A percentile compares a stretch with the other conserved stretches of the same genome.
phyloP scores from a whole-genome alignment of 2,888 invertebrate species.

The Himalopsyche tibetana region DNA sequence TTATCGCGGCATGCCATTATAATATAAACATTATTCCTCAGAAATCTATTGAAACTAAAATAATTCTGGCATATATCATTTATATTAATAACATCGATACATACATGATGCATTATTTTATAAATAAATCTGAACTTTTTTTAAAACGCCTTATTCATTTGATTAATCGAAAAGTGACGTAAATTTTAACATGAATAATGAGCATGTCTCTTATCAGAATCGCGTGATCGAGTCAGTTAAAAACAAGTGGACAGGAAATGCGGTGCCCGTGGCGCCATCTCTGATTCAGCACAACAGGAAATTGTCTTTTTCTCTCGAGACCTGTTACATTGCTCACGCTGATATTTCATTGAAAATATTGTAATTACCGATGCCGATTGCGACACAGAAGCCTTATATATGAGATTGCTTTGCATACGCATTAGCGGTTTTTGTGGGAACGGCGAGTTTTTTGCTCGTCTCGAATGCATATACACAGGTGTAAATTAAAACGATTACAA shows the following conservation, averaged over 20 bases:
- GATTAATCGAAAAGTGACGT: no score
- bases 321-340: slow-evolving; percentile 31
- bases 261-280: slow-evolving; percentile 55
- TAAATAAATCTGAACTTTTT: no score
- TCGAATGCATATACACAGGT: neutral
- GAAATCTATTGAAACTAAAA: no score
- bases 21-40: no score
- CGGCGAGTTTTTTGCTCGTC: slow-evolving; percentile 1
- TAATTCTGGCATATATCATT: no score
- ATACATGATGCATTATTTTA: no score
- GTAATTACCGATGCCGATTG: slow-evolving; percentile 37
- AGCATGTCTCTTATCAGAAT: slow-evolving; percentile 47
- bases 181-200: neutral
- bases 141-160: no score
- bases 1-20: no score
- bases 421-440: slow-evolving; percentile 12
- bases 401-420: slow-evolving; percentile 27
- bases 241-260: slow-evolving; percentile 53
- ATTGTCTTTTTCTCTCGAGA: slow-evolving; percentile 53
- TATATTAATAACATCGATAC: no score
- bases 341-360: slow-evolving; percentile 43
- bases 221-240: slow-evolving; percentile 37
- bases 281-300: slow-evolving; percentile 55
- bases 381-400: slow-evolving; percentile 24
- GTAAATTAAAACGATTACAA: neutral